A percentile compares a stretch with the other conserved stretches of the same genome.
Evolutionary conservation across 2,888 invertebrate genomes (phyloP).

Genomic region (Volucella inanis): DNA sequence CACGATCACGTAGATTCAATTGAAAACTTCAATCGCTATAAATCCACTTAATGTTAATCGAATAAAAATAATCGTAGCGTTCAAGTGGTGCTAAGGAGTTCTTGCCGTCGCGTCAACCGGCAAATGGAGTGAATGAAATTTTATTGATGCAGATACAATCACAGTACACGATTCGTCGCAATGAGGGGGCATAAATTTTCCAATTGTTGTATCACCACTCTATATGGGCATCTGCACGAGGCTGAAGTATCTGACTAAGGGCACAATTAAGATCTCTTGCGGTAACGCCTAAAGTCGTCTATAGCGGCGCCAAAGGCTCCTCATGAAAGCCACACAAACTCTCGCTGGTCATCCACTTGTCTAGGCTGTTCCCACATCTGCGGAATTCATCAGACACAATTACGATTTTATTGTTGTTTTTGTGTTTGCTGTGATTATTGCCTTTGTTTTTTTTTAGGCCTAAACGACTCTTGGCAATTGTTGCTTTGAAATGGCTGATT

Average conservation of each 20-base stretch:
- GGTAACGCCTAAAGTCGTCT: not conserved
- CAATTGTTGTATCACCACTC: not conserved
- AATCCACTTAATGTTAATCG: constrained; percentile 65
- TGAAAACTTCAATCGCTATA: constrained; percentile 43
- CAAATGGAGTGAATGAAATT: constrained; percentile 35
- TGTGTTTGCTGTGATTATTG: constrained; percentile 1
- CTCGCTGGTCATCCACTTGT: constrained; percentile 22
- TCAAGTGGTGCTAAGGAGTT: constrained; percentile 59
- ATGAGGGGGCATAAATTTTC: constrained; percentile 28
- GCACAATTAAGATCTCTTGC: constrained; percentile 1
- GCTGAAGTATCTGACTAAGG: not conserved
- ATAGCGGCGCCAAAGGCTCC: constrained; percentile 30
- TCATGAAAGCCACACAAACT: constrained; percentile 12
- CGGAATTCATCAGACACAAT: constrained; percentile 57
- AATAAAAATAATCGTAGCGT: constrained; percentile 58
- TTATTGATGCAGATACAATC: constrained; percentile 45
- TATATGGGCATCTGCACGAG: constrained; percentile 20
- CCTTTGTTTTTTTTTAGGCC: not conserved
- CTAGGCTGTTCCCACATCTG: constrained; percentile 51
- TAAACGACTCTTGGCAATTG: constrained; percentile 1
- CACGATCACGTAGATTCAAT: constrained; percentile 34
- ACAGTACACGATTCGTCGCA: constrained; percentile 33
- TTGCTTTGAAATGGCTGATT: constrained; percentile 17
- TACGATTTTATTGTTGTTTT: constrained; percentile 37
- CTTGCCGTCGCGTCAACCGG: constrained; percentile 16